Percentiles rank a stretch among this genome's conserved stretches.
These are phyloP conservation scores for Pampusana beccarii DNA, from an alignment of 2,113 vertebrate genomes.

Conservation along the genomic window DNA sequence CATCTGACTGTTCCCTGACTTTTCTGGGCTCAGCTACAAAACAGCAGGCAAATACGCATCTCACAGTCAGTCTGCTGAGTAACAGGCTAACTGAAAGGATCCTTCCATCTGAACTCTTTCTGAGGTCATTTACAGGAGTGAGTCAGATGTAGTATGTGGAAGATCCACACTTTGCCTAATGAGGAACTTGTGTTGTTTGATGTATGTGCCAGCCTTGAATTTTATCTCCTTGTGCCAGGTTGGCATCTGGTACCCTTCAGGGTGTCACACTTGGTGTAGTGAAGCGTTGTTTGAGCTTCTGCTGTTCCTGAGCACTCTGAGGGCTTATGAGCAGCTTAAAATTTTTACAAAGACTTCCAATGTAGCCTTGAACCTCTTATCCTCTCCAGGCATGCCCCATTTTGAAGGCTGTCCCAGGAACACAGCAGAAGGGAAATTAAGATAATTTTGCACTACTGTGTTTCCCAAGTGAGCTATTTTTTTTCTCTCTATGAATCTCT, in stretches of 20 bases:
- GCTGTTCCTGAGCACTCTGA: background rate
- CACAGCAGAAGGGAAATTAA: background rate
- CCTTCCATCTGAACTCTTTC: conserved; percentile 25
- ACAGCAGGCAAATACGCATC: background rate
- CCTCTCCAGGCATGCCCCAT: background rate
- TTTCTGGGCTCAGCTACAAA: background rate
- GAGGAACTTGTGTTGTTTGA: conserved; percentile 33
- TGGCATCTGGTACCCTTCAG: conserved; percentile 60
- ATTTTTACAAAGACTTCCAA: conserved; percentile 16
- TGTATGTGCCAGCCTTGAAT: conserved; percentile 28
- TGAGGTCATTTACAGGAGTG: conserved; percentile 47
- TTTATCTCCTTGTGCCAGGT: conserved; percentile 39
- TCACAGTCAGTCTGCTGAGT: background rate
- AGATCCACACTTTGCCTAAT: background rate
- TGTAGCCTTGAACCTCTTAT: background rate
- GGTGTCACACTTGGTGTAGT: conserved; percentile 34
- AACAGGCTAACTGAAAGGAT: conserved; percentile 6
- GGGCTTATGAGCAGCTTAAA: background rate
- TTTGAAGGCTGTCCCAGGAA: background rate
- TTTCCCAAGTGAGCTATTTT: background rate
- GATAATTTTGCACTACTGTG: background rate
- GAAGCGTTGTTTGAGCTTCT: conserved; percentile 24
- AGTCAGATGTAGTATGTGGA: conserved; percentile 16
- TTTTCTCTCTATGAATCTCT: background rate
- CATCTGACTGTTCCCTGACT: background rate